These are phyloP conservation scores for Oxyruncus cristatus DNA, from an alignment of 2,113 vertebrate species.

Conservation along the genomic window DNA sequence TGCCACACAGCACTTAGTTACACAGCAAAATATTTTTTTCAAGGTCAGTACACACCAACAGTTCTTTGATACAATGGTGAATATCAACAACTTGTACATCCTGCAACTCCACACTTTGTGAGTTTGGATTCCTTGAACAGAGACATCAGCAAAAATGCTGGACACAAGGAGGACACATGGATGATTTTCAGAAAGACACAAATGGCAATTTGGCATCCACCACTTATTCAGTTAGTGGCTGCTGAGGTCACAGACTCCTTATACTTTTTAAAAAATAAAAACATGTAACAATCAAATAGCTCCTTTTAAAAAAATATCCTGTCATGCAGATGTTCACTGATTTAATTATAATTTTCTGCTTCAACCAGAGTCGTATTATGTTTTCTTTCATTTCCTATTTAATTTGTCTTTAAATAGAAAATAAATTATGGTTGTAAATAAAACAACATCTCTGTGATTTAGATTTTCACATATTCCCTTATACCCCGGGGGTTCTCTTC, in stretches of 20 bases:
- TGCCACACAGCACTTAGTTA: background rate
- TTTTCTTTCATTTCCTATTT: constrained; percentile 52
- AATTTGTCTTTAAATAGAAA: constrained; percentile 1
- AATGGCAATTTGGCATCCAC: background rate
- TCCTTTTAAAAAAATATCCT: background rate
- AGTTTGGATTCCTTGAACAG: background rate
- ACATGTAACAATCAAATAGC: background rate
- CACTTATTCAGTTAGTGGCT: background rate
- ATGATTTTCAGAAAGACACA: background rate
- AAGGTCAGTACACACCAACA: background rate
- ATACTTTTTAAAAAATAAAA: background rate
- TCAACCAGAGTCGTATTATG: constrained; percentile 16
- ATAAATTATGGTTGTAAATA: background rate
- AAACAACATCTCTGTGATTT: background rate
- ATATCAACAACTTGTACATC: background rate
- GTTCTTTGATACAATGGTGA: background rate
- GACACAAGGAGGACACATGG: background rate
- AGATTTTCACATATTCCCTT: background rate
- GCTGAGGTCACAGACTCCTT: background rate
- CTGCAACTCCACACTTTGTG: background rate
- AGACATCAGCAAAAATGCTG: background rate
- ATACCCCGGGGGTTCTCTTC: background rate
- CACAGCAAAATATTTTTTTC: background rate
- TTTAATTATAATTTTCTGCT: constrained; percentile 62
- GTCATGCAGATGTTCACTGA: background rate